phyloP scores from a whole-genome alignment of 2,888 invertebrate species.

The Podotricha telesiphe region DNA sequence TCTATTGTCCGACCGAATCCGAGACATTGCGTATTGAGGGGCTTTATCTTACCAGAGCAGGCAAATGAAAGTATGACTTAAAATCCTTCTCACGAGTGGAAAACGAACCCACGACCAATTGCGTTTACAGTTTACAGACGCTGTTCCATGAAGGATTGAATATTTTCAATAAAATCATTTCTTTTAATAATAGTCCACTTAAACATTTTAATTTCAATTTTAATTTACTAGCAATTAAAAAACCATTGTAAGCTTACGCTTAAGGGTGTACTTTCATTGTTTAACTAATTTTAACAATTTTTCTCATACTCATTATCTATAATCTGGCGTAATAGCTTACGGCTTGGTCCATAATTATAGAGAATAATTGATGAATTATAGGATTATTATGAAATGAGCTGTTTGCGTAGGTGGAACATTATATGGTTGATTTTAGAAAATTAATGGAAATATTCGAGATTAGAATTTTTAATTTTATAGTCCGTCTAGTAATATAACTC shows the following conservation, averaged over 20 bases:
- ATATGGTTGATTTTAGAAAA: neutral
- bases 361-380: conserved; percentile 22
- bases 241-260: neutral
- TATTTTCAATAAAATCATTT: no score
- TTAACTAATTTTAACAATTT: conserved; percentile 34
- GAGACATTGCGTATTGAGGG: no score
- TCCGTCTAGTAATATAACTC: no score
- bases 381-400: conserved; percentile 18
- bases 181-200: neutral
- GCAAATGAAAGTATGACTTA: no score
- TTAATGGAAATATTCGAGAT: no score
- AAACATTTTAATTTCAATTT: neutral
- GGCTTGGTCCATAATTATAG: neutral
- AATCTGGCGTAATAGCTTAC: conserved; percentile 24
- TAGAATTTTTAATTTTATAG: no score
- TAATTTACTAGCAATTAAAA: neutral
- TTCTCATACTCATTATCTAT: conserved; percentile 32
- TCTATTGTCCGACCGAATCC: no score
- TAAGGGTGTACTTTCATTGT: neutral
- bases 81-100: no score
- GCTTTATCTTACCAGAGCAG: no score
- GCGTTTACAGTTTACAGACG: no score
- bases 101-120: no score
- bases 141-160: no score
- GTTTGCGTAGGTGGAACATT: conserved; percentile 2